Conservation (phyloP, 2,113 vertebrate species). For the Azemiops feae region DNA sequence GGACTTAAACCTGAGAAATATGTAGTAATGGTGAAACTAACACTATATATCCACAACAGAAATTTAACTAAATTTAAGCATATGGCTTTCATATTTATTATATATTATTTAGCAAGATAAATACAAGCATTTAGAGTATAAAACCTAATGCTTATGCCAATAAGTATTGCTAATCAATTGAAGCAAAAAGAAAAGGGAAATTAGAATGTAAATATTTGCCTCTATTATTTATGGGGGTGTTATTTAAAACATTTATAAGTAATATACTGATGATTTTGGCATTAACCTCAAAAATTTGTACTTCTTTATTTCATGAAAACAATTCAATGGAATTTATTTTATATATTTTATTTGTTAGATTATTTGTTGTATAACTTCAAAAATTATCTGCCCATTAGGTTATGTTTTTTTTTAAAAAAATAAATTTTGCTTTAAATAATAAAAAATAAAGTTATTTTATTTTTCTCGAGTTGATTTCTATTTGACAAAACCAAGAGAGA, state of each 20-base stretch:
- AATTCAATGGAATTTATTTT: not conserved
- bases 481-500: not conserved
- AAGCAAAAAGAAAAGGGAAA: not conserved
- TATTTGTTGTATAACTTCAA: not conserved
- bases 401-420: not conserved
- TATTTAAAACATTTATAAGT: not conserved
- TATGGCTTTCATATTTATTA: not conserved
- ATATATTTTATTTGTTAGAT: not conserved
- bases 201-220: not conserved
- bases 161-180: not conserved
- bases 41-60: not conserved
- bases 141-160: not conserved
- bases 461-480: not conserved
- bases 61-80: not conserved
- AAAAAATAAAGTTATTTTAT: not conserved
- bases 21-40: not conserved
- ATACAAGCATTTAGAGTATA: not conserved
- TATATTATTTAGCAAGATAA: not conserved
- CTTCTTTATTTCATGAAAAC: not conserved
- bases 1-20: not conserved
- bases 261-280: not conserved
- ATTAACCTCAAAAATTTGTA: not conserved
- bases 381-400: not conserved
- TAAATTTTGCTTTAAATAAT: not conserved
- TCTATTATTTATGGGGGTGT: not conserved